A percentile compares a stretch with the other conserved stretches of the same genome.
Conservation (phyloP, 2,888 invertebrate genomes). For the Microdon myrmicae region DNA sequence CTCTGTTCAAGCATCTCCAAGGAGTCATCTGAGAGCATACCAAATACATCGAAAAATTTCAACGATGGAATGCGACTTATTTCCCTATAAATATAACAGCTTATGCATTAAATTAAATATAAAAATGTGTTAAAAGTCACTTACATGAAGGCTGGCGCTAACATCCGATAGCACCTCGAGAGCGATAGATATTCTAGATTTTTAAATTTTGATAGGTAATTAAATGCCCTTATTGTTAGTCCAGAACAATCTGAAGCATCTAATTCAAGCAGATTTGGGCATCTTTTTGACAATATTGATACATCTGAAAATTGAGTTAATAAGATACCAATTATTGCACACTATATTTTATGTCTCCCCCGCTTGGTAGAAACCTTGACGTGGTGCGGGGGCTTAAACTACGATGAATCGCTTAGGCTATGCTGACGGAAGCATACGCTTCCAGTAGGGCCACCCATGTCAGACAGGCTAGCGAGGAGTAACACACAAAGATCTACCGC, state of each 20-base stretch:
- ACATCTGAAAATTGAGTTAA: too few species aligned
- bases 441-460: too few species aligned
- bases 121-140: constrained; percentile 58
- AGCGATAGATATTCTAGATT: constrained; percentile 80
- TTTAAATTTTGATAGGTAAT: constrained; percentile 70
- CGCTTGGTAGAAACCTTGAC: too few species aligned
- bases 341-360: too few species aligned
- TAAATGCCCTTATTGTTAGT: constrained; percentile 73
- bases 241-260: constrained; percentile 89
- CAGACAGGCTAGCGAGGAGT: too few species aligned
- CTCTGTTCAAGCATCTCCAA: constrained; percentile 69
- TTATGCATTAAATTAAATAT: constrained; percentile 1
- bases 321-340: too few species aligned
- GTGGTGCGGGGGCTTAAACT: too few species aligned
- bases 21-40: constrained; percentile 73
- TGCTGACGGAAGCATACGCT: too few species aligned
- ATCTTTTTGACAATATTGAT: constrained; percentile 72
- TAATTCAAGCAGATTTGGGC: constrained; percentile 80
- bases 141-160: constrained; percentile 77
- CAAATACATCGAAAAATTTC: constrained; percentile 83
- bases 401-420: too few species aligned
- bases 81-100: constrained; percentile 63
- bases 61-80: constrained; percentile 74
- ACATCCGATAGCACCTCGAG: constrained; percentile 83
- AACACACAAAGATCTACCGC: too few species aligned